These are phyloP conservation scores for Oceanodroma leucorhoa DNA, from an alignment of 2,797 vertebrate genomes.

Conservation along the genomic window DNA sequence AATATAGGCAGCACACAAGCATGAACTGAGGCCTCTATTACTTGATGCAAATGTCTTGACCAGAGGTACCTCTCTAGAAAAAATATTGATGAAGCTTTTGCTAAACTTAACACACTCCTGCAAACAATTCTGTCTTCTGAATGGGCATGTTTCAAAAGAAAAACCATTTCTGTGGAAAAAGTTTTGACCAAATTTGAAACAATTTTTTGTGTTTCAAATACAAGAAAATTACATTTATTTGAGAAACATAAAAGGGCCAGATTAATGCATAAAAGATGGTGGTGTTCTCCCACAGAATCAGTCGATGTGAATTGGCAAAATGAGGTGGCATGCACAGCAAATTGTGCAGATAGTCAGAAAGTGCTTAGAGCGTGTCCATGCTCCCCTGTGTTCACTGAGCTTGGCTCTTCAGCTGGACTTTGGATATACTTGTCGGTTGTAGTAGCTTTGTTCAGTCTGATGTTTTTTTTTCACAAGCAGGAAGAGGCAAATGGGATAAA, in stretches of 20 bases:
- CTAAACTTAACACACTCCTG: background rate
- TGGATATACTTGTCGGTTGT: background rate
- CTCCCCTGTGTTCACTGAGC: background rate
- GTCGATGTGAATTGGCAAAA: background rate
- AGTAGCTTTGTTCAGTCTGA: background rate
- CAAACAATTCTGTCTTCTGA: background rate
- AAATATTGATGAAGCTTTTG: background rate
- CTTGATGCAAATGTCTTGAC: background rate
- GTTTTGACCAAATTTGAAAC: background rate
- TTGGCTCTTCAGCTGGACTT: background rate
- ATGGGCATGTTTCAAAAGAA: background rate
- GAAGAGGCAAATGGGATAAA: background rate
- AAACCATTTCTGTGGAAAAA: background rate
- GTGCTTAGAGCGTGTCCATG: background rate
- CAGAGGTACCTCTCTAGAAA: background rate
- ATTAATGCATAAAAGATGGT: background rate
- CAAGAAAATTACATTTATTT: background rate
- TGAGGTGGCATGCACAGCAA: background rate
- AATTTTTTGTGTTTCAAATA: background rate
- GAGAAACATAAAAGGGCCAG: background rate
- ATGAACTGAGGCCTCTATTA: background rate
- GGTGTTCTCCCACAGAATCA: background rate
- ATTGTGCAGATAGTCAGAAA: background rate
- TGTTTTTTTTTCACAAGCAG: background rate
- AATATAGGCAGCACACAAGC: background rate